Base-by-base conservation (phyloP, 2,797 vertebrate species). In the Parotocinclus haroldoi region DNA sequence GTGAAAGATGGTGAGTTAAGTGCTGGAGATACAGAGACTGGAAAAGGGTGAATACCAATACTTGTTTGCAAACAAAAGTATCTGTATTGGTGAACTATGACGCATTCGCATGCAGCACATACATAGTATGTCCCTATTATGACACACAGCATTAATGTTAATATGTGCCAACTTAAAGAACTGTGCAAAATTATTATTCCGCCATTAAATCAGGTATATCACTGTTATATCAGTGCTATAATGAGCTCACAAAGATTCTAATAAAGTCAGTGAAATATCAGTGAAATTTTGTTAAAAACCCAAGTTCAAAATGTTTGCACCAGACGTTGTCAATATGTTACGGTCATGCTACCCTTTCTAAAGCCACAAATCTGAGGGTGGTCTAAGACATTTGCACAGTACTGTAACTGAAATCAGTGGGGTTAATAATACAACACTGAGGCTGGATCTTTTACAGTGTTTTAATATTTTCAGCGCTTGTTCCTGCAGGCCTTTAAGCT, bases 401-500 rank as follows among this genome's bases (percentile, higher is more conserved):
- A 27, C 27, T 27, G 27, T 27, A 27, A 2, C 27, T 68, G 67
- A 61, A 63, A 64, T 59, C 27, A 27, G 39, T 38, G 48, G 57
- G 10, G n/a, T 58, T 58, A 54, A 45, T 13, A 36, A 63, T 17
- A 58, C 11, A 7, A 58, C 60, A 60, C 39, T 46, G 17, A 49
- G 49, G 16, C 63, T 46, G 37, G 12, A 14, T 27, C 13, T 49
- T 50, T n/a, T 9, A 37, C 4, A 3, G 3, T 16, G 37, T 69
- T 73, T n/a, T 73, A 58, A 51, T 84, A 82, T 86, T 84, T 85
- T 72, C 74, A 78, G 83, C 76, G 68, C 78, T 75, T 79, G 73
- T 82, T 81, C 73, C 73, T 72, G 70, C 78, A 83, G 76, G 27
- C 72, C 72, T 75, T 81, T 72, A 74, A 72, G 80, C 76, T 78